Conservation (phyloP, 2,888 invertebrate genomes). For the Amphiduros pacificus region DNA sequence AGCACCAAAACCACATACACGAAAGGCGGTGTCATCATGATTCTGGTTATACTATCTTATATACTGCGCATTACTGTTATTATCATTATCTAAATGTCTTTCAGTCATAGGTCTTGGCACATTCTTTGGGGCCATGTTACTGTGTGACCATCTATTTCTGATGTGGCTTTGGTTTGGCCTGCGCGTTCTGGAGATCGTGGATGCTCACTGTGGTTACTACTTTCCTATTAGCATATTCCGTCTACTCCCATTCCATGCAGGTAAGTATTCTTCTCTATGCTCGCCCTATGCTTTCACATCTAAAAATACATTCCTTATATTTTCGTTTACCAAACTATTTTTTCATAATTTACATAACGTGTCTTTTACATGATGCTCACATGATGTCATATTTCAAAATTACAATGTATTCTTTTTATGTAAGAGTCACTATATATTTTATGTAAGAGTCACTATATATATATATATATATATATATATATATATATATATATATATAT, state of each 20-base stretch:
- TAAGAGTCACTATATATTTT: neutral
- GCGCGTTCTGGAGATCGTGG: conserved; percentile 49
- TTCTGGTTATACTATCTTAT: no score
- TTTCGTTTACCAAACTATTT: no score
- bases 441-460: neutral
- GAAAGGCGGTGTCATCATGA: no score
- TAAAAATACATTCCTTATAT: no score
- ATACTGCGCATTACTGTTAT: no score
- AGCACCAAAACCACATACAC: no score
- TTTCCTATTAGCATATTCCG: conserved; percentile 47
- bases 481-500: no score
- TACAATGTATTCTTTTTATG: neutral
- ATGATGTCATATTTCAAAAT: neutral
- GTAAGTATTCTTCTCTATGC: conserved; percentile 33
- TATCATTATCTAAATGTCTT: neutral
- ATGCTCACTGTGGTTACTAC: conserved; percentile 53
- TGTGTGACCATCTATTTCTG: conserved; percentile 45
- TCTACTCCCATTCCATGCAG: conserved; percentile 50
- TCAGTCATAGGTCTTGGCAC: conserved; percentile 50
- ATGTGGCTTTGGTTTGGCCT: conserved; percentile 49
- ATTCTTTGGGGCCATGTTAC: conserved; percentile 44
- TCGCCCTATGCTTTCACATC: no score
- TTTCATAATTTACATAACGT: no score
- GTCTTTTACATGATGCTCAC: neutral
- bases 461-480: no score